phyloP scores from a whole-genome alignment of 2,888 invertebrate genomes.

The Pterostichus niger region DNA sequence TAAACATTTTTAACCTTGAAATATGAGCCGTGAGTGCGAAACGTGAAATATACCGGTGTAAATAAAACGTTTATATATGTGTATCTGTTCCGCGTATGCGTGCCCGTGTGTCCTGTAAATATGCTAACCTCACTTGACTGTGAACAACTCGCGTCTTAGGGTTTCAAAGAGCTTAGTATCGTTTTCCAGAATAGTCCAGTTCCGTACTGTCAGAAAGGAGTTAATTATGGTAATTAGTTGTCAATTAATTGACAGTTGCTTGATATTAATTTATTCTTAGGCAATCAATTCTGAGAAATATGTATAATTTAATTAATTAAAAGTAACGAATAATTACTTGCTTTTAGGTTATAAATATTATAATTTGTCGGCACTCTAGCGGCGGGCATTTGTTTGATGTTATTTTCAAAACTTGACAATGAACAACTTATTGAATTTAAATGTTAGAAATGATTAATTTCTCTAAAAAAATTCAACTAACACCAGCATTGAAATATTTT shows the following conservation, averaged over 20 bases:
- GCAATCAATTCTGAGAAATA: neutral
- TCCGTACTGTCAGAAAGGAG: neutral
- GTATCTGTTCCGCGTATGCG: constrained; percentile 6
- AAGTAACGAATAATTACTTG: neutral
- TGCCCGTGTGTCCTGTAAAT: constrained; percentile 8
- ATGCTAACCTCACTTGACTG: constrained; percentile 1
- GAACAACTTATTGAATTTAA: too few relatives aligned
- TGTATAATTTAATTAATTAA: neutral
- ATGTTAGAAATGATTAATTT: too few relatives aligned
- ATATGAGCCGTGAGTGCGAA: constrained; percentile 3
- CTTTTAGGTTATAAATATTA: neutral
- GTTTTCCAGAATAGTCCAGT: neutral
- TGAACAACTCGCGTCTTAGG: neutral
- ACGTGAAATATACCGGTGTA: constrained; percentile 8
- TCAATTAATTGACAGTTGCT: constrained; percentile 8
- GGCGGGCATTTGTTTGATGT: too few relatives aligned
- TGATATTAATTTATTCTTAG: constrained; percentile 4
- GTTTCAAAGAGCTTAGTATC: neutral
- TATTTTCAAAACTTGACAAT: too few relatives aligned
- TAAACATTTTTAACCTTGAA: constrained; percentile 30
- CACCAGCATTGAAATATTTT: too few relatives aligned
- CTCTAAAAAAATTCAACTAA: too few relatives aligned
- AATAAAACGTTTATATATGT: constrained; percentile 1
- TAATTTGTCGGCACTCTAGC: too few relatives aligned
- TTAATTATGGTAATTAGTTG: neutral